Percentiles rank a stretch among this genome's conserved stretches.
These are phyloP conservation scores for Watersipora subatra DNA, from an alignment of 1,140 invertebrate species.

Conservation along the genomic window DNA sequence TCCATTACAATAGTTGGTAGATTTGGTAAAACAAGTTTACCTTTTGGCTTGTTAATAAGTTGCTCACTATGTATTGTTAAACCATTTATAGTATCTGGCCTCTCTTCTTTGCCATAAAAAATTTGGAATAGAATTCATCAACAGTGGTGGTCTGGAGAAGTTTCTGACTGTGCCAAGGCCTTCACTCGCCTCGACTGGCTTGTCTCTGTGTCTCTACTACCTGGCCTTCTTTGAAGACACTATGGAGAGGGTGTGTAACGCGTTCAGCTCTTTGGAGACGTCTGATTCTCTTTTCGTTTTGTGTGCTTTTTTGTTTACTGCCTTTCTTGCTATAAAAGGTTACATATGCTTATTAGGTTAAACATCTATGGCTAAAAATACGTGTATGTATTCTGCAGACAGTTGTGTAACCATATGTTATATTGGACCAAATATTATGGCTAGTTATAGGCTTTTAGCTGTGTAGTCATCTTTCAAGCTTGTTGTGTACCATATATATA, in stretches of 20 bases:
- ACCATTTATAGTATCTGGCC: slow-evolving; percentile 67
- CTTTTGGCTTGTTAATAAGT: not conserved
- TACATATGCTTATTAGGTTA: no score
- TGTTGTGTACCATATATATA: no score
- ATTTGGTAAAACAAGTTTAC: not conserved
- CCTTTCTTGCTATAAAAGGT: no score
- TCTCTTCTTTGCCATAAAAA: slow-evolving; percentile 90
- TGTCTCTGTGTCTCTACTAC: slow-evolving; percentile 89
- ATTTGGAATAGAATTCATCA: slow-evolving; percentile 87
- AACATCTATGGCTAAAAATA: no score
- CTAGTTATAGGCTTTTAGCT: no score
- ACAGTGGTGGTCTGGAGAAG: slow-evolving; percentile 62
- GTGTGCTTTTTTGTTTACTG: no score
- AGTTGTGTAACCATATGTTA: no score
- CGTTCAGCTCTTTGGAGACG: no score
- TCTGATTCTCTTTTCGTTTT: no score
- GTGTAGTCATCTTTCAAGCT: no score
- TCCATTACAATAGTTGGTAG: not conserved
- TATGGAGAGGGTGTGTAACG: slow-evolving; percentile 64
- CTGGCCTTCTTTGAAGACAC: slow-evolving; percentile 91
- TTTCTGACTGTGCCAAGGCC: slow-evolving; percentile 76
- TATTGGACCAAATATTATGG: no score
- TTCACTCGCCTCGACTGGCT: slow-evolving; percentile 84
- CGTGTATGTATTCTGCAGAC: no score
- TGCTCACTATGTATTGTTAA: not conserved